These are phyloP conservation scores for Drosophila sp. DNA, from an alignment of 1,140 invertebrate genomes.

Conservation along the genomic window DNA sequence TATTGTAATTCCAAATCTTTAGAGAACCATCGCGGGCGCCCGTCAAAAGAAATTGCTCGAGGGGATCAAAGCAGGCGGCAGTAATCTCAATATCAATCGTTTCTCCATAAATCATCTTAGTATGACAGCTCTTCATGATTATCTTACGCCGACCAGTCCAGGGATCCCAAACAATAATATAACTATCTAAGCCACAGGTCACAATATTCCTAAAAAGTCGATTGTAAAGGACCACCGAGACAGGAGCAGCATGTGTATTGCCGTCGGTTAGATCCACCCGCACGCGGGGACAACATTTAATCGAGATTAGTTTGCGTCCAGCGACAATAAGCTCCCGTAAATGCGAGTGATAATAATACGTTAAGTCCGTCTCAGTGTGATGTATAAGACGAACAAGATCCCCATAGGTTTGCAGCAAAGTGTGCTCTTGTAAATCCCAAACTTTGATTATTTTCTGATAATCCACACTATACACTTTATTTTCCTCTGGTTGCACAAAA, in stretches of 20 bases:
- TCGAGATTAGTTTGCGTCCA: conserved; percentile 85
- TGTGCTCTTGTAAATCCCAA: conserved; percentile 86
- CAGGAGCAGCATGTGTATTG: conserved; percentile 86
- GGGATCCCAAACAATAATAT: conserved; percentile 89
- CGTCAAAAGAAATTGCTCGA: conserved; percentile 87
- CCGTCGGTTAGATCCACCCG: conserved; percentile 87
- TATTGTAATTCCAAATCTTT: conserved; percentile 92
- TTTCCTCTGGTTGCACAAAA: conserved; percentile 87
- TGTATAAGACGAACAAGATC: conserved; percentile 85
- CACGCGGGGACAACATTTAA: conserved; percentile 86
- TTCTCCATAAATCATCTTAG: conserved; percentile 85
- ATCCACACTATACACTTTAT: conserved; percentile 88
- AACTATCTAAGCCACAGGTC: conserved; percentile 88
- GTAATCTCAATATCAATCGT: conserved; percentile 88
- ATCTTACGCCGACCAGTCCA: conserved; percentile 86
- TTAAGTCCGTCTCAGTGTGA: conserved; percentile 85
- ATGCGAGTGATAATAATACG: conserved; percentile 86
- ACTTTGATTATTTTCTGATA: conserved; percentile 88
- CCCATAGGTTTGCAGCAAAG: conserved; percentile 85
- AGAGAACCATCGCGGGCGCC: conserved; percentile 88
- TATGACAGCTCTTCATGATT: conserved; percentile 87
- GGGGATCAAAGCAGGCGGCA: conserved; percentile 89
- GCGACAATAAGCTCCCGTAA: conserved; percentile 87
- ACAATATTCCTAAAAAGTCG: conserved; percentile 87
- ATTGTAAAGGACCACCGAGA: conserved; percentile 88